Percentiles rank a stretch among this genome's conserved stretches.
Evolutionary conservation across 1,140 invertebrate species (phyloP).

Genomic region (Oedothorax gibbosus): DNA sequence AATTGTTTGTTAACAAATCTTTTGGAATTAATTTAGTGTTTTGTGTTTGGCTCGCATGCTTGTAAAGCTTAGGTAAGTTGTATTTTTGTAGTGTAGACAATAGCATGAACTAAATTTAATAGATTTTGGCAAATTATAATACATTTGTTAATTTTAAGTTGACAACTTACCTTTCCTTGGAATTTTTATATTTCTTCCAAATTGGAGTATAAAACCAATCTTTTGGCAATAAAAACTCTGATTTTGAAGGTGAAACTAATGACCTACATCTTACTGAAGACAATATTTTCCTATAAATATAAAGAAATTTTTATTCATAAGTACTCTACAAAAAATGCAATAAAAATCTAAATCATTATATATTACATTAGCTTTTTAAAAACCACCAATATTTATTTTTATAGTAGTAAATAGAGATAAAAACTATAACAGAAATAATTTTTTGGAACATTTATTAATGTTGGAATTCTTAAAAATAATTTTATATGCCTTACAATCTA

Average conservation of each 20-base stretch:
- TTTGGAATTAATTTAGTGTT: neutral
- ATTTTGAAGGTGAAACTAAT: neutral
- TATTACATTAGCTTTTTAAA: neutral
- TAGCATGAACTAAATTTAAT: neutral
- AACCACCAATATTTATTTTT: neutral
- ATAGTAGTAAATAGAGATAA: neutral
- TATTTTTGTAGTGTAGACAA: neutral
- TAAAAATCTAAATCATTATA: neutral
- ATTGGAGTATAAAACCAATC: constrained; percentile 44
- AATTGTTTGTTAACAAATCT: neutral
- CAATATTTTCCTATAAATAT: neutral
- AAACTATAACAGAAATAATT: neutral
- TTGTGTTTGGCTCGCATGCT: neutral
- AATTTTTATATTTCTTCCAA: constrained; percentile 32
- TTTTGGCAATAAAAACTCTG: neutral
- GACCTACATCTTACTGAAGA: neutral
- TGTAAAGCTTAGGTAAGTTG: neutral
- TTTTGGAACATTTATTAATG: neutral
- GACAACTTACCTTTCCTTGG: constrained; percentile 30
- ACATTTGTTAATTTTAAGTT: neutral
- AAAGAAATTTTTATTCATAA: neutral
- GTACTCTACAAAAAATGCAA: neutral
- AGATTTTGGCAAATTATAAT: neutral
- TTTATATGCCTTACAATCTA: neutral
- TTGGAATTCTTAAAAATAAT: neutral